phyloP scores from a whole-genome alignment of 2,888 invertebrate genomes.

The Thelaira solivaga region DNA sequence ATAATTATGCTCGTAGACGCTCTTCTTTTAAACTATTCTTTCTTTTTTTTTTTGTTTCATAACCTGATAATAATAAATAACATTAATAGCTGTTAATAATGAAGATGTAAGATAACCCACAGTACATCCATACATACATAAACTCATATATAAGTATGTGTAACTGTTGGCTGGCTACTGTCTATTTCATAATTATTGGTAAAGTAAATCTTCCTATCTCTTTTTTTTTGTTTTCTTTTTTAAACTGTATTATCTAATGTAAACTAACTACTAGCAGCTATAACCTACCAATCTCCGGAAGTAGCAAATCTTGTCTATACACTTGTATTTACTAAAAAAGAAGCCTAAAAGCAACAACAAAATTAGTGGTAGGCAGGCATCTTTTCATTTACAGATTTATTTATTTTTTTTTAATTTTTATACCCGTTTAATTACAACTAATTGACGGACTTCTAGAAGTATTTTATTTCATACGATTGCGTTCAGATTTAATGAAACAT shows the following conservation, averaged over 20 bases:
- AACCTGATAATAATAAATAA: slow-evolving; percentile 50
- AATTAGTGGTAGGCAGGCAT: background rate
- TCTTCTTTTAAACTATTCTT: too few relatives aligned
- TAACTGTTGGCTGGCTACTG: slow-evolving; percentile 26
- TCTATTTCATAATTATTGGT: slow-evolving; percentile 28
- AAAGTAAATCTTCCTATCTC: slow-evolving; percentile 9
- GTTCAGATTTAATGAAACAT: slow-evolving; percentile 26
- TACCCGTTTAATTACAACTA: slow-evolving; percentile 29
- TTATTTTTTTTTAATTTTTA: background rate
- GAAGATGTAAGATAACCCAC: slow-evolving; percentile 55
- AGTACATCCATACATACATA: background rate
- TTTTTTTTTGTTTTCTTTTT: background rate
- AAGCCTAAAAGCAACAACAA: background rate
- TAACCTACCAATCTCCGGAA: slow-evolving; percentile 54
- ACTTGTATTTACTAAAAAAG: slow-evolving; percentile 22
- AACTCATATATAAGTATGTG: background rate
- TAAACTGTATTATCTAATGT: slow-evolving; percentile 22
- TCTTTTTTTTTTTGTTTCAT: background rate
- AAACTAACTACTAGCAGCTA: slow-evolving; percentile 14
- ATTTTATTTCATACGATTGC: slow-evolving; percentile 16
- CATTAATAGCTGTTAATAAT: slow-evolving; percentile 57
- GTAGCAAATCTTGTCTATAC: slow-evolving; percentile 56
- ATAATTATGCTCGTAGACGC: too few relatives aligned
- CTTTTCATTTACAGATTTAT: slow-evolving; percentile 32
- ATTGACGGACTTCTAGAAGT: slow-evolving; percentile 20